Base-by-base conservation (phyloP, 1,140 invertebrate genomes). In the Aradophagus sp. region DNA sequence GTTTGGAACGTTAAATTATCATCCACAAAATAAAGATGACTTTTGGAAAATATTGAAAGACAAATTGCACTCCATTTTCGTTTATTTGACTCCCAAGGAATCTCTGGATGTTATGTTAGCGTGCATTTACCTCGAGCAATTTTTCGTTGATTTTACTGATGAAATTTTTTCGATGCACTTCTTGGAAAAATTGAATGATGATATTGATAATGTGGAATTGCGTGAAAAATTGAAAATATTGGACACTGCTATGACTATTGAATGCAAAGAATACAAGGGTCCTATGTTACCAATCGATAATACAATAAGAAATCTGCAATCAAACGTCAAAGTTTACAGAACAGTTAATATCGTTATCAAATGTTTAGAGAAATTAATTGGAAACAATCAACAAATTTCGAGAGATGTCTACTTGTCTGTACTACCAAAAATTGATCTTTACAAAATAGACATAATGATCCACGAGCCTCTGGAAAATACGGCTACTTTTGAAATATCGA, bases 141-240 rank as follows among this genome's bases (percentile, higher is more conserved):
- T 89, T 81, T 91, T 92, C 5, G 31, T 90, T 0, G 89, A 90
- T 72, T 89, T 92, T 76, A 79, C 89, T 0, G 83, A 87, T 6
- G 88, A 86, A 69, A 84, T 93, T 31, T 91, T 92, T 55, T 89
- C 87, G 55, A 81, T 87, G 5, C 86, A 89, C 50, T 91, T 92
- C 73, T 77, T 92, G 29, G 85, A 89, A 34, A 87, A 88, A 59
- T 73, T 93, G 16, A 86, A 88, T 65, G 73, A 80, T 27, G 79
- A 81, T 10, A 14, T 10, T 17, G 38, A 76, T 82, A 58, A 47
- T 74, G 0, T 77, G 2, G 32, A 75, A 42, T 59, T 85, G 6
- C 82, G 85, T 65, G 79, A 85, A 14, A 89, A 89, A 67, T 76
- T 93, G 12, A 86, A 88, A 75, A 76, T 92, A 2, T 86, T 93